phyloP scores from a whole-genome alignment of 2,113 vertebrate species.

The Rutilus rutilus region DNA sequence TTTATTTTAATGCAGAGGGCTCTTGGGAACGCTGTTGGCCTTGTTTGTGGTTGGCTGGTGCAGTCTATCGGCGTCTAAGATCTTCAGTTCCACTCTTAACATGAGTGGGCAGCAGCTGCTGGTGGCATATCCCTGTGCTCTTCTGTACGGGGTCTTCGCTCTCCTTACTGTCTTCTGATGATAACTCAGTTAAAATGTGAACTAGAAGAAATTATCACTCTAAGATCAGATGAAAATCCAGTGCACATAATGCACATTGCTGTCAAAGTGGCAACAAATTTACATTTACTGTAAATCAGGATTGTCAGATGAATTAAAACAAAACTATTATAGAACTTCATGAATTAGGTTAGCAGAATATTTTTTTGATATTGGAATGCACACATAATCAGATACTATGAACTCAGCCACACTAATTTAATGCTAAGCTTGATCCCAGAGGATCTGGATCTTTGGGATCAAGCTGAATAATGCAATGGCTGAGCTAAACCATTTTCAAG shows the following conservation, averaged over 20 bases:
- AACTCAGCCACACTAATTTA: not conserved
- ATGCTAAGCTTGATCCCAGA: too few relatives aligned
- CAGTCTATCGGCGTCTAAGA: constrained; percentile 90
- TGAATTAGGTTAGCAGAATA: not conserved
- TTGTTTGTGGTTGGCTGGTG: constrained; percentile 83
- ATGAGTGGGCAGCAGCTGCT: constrained; percentile 91
- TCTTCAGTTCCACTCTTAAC: constrained; percentile 84
- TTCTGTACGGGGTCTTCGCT: constrained; percentile 89
- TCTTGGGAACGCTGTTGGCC: constrained; percentile 74
- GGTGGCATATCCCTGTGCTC: constrained; percentile 86
- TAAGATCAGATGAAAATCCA: not conserved
- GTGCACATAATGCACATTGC: not conserved
- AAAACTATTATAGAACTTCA: not conserved
- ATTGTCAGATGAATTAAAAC: not conserved
- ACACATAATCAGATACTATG: not conserved
- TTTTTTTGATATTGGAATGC: not conserved
- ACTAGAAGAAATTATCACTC: not conserved
- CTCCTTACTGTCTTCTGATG: constrained; percentile 85
- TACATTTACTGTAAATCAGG: not conserved
- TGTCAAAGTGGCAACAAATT: not conserved
- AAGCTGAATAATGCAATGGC: too few relatives aligned
- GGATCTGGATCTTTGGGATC: too few relatives aligned
- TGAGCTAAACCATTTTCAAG: too few relatives aligned
- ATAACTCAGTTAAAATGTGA: too few relatives aligned
- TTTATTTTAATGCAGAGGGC: constrained; percentile 71